phyloP scores from a whole-genome alignment of 1,140 invertebrate species.

The Drosophila suzukii region DNA sequence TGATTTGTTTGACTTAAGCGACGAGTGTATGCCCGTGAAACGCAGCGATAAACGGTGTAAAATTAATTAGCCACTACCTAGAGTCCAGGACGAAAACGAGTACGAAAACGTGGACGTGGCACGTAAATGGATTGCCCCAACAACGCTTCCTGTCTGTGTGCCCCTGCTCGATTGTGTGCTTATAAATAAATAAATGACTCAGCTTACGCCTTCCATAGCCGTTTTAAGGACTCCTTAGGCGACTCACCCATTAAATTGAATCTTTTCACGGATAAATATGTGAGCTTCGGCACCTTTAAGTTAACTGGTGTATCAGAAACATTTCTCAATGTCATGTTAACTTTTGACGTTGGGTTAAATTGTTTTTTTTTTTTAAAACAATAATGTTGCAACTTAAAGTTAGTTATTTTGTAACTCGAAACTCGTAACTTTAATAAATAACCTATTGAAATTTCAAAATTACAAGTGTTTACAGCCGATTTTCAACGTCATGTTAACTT shows the following conservation, averaged over 20 bases:
- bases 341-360: neutral
- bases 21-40: constrained; percentile 56
- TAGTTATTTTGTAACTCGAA: no score
- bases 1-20: constrained; percentile 76
- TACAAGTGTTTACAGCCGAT: no score
- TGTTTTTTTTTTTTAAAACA: neutral
- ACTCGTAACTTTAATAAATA: no score
- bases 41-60: constrained; percentile 77
- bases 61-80: constrained; percentile 72
- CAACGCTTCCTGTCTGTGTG: constrained; percentile 46
- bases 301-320: neutral
- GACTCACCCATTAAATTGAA: constrained; percentile 19
- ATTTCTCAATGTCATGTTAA: no score
- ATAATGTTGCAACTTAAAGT: no score
- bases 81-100: constrained; percentile 10
- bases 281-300: neutral
- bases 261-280: constrained; percentile 1
- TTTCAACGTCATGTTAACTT: no score
- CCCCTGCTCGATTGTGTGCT: constrained; percentile 42
- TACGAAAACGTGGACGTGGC: constrained; percentile 24
- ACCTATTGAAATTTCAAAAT: no score
- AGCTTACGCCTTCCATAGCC: constrained; percentile 18
- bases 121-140: constrained; percentile 31
- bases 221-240: constrained; percentile 24
- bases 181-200: constrained; percentile 74